Evolutionary conservation across 92 coral and sea anemone genomes (phyloP).

Genomic region (Parazoanthus atlanticus): DNA sequence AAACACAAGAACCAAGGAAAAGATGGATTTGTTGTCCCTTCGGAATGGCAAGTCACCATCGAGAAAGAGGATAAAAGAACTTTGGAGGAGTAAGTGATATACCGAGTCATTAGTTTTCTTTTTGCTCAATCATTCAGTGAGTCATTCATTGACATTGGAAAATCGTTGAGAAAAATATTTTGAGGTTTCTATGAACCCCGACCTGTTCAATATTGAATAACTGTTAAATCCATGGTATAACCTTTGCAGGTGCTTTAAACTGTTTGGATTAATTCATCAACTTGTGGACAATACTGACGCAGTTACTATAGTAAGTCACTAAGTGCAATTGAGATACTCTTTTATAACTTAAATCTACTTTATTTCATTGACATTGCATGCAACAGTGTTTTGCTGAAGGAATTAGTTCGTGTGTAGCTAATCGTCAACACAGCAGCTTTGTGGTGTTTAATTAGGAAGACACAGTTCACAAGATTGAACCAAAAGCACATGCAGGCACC

Average conservation of each 20-base stretch:
- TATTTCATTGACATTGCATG: too few species aligned
- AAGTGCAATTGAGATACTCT: neutral
- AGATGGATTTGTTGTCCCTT: constrained; percentile 40
- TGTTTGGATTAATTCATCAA: constrained; percentile 79
- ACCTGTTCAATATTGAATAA: too few species aligned
- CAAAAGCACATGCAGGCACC: too few species aligned
- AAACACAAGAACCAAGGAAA: constrained; percentile 33
- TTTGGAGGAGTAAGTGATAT: constrained; percentile 75
- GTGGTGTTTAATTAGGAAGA: too few species aligned
- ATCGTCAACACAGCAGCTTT: too few species aligned
- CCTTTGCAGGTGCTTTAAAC: constrained; percentile 66
- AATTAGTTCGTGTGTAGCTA: too few species aligned
- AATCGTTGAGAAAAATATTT: neutral
- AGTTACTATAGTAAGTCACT: constrained; percentile 81
- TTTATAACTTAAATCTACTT: too few species aligned
- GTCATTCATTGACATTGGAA: too few species aligned
- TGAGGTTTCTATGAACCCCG: neutral
- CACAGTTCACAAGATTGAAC: too few species aligned
- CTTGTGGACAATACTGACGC: constrained; percentile 82
- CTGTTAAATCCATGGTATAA: neutral
- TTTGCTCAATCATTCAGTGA: too few species aligned
- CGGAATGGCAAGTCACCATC: constrained; percentile 68
- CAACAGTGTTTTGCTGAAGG: neutral
- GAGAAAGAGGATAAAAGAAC: constrained; percentile 62
- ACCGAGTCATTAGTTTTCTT: too few species aligned